These are phyloP conservation scores for Platyscapa corneri DNA, from an alignment of 1,140 invertebrate species.

Conservation along the genomic window DNA sequence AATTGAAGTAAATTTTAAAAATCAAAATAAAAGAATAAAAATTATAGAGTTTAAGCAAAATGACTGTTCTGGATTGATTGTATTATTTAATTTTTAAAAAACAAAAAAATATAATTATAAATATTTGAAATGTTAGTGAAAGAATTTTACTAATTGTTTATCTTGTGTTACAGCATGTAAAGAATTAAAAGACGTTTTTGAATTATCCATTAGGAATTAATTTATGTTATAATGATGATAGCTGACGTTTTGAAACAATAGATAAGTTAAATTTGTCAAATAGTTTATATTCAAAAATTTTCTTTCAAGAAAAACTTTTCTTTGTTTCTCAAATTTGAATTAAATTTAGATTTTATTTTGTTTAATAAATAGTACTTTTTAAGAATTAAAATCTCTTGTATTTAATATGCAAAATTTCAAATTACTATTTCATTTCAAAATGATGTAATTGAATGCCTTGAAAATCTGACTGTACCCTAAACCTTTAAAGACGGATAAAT, in stretches of 20 bases:
- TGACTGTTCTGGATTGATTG: neutral
- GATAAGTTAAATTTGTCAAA: neutral
- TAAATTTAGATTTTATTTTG: neutral
- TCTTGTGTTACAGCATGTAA: neutral
- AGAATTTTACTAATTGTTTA: neutral
- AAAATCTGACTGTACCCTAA: neutral
- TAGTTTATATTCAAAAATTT: neutral
- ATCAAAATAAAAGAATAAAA: neutral
- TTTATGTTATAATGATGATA: neutral
- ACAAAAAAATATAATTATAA: neutral
- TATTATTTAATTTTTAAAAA: neutral
- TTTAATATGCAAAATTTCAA: neutral
- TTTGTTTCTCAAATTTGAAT: neutral
- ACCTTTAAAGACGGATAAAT: slow-evolving; percentile 37
- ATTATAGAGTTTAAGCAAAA: neutral
- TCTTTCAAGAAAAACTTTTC: neutral
- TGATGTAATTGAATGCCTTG: neutral
- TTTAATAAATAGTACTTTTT: neutral
- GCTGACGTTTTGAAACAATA: neutral
- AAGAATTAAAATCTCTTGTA: neutral
- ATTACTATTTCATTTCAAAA: neutral
- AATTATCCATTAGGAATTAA: neutral
- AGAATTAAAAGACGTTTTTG: too few species aligned
- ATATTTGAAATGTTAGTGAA: neutral
- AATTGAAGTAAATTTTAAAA: neutral